Conservation (phyloP, 2,113 vertebrate genomes). For the Centrocercus urophasianus region DNA sequence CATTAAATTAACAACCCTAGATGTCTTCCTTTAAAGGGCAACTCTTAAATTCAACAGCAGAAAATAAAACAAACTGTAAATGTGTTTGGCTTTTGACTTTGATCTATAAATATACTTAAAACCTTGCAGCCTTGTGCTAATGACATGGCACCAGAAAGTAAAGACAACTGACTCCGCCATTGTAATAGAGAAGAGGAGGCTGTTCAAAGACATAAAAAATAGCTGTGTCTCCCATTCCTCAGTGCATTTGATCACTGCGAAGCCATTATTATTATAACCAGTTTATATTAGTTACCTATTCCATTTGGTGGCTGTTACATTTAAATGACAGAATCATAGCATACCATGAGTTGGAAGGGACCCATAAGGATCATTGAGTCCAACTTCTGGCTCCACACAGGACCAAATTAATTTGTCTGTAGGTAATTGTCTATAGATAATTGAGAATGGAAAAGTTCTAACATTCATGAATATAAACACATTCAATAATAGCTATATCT, state of each 20-base stretch:
- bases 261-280: neutral
- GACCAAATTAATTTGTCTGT: neutral
- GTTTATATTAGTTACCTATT: neutral
- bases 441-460: neutral
- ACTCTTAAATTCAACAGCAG: neutral
- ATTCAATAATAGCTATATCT: neutral
- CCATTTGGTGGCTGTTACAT: neutral
- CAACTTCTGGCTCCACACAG: too few species aligned
- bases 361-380: too few species aligned
- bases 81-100: conserved; percentile 1
- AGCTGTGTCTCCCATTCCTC: neutral
- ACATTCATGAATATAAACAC: neutral
- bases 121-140: neutral
- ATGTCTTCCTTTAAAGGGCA: neutral
- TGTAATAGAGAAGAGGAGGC: neutral
- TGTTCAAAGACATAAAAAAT: neutral
- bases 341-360: too few species aligned
- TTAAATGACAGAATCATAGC: neutral
- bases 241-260: neutral
- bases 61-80: neutral
- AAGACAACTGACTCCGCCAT: neutral
- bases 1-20: neutral
- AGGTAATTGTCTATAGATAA: neutral
- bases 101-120: neutral
- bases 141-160: neutral